Conservation (phyloP, 2,888 invertebrate species). For the Leptopilina myrica region DNA sequence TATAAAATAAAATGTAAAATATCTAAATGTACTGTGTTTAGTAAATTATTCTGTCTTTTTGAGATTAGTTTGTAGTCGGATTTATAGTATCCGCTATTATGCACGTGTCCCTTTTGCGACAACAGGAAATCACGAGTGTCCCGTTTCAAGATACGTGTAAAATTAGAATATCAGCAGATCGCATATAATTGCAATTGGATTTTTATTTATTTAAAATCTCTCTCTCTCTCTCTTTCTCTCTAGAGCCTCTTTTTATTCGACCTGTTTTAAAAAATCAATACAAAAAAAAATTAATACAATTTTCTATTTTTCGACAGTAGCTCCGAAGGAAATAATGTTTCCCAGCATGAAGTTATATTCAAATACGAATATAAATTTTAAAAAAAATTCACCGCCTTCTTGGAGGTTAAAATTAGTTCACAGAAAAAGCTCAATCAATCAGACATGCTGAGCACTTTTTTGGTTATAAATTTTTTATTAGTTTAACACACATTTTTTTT, state of each 20-base stretch:
- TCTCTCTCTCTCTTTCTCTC: neutral
- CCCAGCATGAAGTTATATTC: too few species aligned
- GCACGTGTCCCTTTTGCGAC: slow-evolving; percentile 45
- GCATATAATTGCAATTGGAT: slow-evolving; percentile 65
- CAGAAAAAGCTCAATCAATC: neutral
- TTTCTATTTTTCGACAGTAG: too few species aligned
- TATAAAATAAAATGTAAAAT: neutral
- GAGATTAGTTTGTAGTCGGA: slow-evolving; percentile 22
- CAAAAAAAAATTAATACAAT: too few species aligned
- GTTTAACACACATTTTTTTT: neutral
- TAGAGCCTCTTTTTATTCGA: slow-evolving; percentile 34
- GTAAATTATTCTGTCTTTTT: slow-evolving; percentile 22
- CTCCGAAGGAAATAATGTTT: too few species aligned
- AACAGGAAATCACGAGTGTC: slow-evolving; percentile 59
- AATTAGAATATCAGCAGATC: slow-evolving; percentile 62
- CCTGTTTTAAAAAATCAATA: too few species aligned
- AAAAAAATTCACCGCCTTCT: too few species aligned
- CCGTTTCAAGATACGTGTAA: slow-evolving; percentile 59
- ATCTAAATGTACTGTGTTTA: neutral
- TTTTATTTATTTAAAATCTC: slow-evolving; percentile 42
- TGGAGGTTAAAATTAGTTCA: neutral
- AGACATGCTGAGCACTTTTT: slow-evolving; percentile 3
- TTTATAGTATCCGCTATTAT: slow-evolving; percentile 25
- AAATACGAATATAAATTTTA: too few species aligned
- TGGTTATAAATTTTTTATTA: neutral